Base-by-base conservation (phyloP, 2,888 invertebrate genomes). In the Epistrophella euchroma region DNA sequence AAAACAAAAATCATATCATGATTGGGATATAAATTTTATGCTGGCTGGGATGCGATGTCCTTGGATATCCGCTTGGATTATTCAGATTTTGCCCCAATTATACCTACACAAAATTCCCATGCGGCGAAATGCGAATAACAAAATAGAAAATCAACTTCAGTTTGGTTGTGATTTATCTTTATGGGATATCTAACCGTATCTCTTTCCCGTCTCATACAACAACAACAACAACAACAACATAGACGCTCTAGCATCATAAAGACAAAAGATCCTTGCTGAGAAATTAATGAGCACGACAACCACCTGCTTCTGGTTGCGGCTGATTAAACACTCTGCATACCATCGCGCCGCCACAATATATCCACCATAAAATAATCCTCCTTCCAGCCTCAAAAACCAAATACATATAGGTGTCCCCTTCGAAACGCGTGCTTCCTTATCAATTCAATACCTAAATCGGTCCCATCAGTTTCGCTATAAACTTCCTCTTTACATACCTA, bases 231-330 rank as follows among this genome's bases (percentile, higher is more conserved):
- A 19, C 10, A 22, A 25, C 7, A 60, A 60, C 15, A n/a, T 3
- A 7, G 0, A 11, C n/a, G 17, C 6, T 2, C 4, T 15, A 10
- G 2, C 15, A 19, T 32, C 9, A n/a, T 50, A 17, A 68, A 74
- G 55, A 50, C 78, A 78, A 74, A 70, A 37, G 55, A 74, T 83
- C 43, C 28, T 70, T 28, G 35, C 40, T 70, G 56, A 32, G 62
- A 83, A 70, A 83, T 83, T 78, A 83, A 83, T 74, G 73, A 78
- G 64, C 62, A 78, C 56, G 37, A 15, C 62, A 60, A 52, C 78
- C 78, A 78, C 68, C 66, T 70, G 83, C 75, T 80, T 52, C 80
- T 75, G 75, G 52, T 55, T 75, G 75, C 22, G 75, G 80, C 79
- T 70, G 82, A 83, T 80, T 80, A 74, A 80, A 74, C 68, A 70